Evolutionary conservation across 2,113 vertebrate species (phyloP).

Genomic region (Phyllopteryx taeniolatus): DNA sequence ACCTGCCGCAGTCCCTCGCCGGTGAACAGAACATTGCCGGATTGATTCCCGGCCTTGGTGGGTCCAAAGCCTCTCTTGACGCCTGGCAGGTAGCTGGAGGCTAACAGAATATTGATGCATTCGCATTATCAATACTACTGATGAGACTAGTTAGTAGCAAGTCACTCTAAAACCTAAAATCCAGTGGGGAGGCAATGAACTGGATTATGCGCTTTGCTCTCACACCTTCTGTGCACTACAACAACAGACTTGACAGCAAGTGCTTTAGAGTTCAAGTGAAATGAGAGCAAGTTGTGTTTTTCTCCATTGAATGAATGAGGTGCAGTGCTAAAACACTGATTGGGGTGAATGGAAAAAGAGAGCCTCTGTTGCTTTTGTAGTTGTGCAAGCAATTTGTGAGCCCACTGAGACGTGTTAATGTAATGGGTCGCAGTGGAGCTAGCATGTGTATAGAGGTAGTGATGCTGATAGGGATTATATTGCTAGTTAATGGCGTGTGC

Average conservation of each 20-base stretch:
- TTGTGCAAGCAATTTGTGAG: slow-evolving; percentile 31
- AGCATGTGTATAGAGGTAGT: slow-evolving; percentile 40
- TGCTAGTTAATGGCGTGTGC: slow-evolving; percentile 47
- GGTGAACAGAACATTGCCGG: not conserved
- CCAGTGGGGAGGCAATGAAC: slow-evolving; percentile 21
- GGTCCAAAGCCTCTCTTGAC: slow-evolving; percentile 3
- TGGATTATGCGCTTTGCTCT: slow-evolving; percentile 26
- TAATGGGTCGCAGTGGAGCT: slow-evolving; percentile 36
- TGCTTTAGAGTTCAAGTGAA: slow-evolving; percentile 17
- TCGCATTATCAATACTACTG: slow-evolving; percentile 5
- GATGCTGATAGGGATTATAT: slow-evolving; percentile 41
- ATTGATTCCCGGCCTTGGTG: not conserved
- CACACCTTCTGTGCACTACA: slow-evolving; percentile 28
- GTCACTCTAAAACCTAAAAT: slow-evolving; percentile 21
- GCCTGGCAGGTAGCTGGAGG: slow-evolving; percentile 24
- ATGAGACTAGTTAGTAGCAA: slow-evolving; percentile 25
- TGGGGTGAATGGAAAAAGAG: not conserved
- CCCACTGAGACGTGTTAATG: slow-evolving; percentile 29
- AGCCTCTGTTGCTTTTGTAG: slow-evolving; percentile 28
- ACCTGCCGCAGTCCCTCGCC: slow-evolving; percentile 3
- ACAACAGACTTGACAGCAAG: slow-evolving; percentile 24
- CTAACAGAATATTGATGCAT: slow-evolving; percentile 11
- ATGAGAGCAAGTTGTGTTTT: slow-evolving; percentile 27
- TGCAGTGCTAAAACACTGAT: slow-evolving; percentile 22
- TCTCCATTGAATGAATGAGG: slow-evolving; percentile 22